Evolutionary conservation across 53 echinoderm and acorn worm genomes (phyloP), one percentile per base, ranked within the genome.

Genomic region (Paelopatides confundens): DNA sequence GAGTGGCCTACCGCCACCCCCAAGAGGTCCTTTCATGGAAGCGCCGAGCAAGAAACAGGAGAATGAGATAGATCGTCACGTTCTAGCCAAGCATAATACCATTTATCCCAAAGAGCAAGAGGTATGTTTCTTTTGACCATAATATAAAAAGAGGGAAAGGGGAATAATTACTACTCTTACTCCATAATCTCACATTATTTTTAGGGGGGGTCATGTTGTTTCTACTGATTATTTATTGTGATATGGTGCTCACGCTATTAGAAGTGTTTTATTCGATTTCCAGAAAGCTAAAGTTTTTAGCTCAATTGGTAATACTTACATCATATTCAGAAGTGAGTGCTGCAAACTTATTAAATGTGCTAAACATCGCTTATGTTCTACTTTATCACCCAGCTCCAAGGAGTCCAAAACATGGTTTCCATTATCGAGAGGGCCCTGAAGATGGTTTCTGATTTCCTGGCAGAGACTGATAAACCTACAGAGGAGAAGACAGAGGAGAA

Each of bases 11-110:
- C 98, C 98, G 2, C 95, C 98, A 29, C 96, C 94, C 8, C 50
- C 84, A 0, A 76, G 38, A 4, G 87, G 33, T 21, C 70, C 23
- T 5, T 47, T 76, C 5, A 30, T 39, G 39, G 93, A 87, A 51
- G 84, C 95, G 95, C 92, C 89, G 31, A 89, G 89, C 65, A 95
- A 92, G 86, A 88, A 94, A 34, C 89, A 94, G n/a, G 99, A 99
- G n/a, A 93, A 95, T 0, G 93, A 95, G 85, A 95, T 95, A 52
- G 99, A 98, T 64, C 94, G 95, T 38, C 95, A 99, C 77, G 95
- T 98, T 12, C 89, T 99, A 93, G 94, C 95, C 63, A 99, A 99
- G 58, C 99, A 99, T 66, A 85, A 91, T 31, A 89, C 90, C 31
- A 93, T 99, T 31, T 99, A 99, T 47, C 99, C 99, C 37, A 93